phyloP scores from a whole-genome alignment of 2,113 vertebrate genomes.

The Sinocyclocheilus anophthalmus region DNA sequence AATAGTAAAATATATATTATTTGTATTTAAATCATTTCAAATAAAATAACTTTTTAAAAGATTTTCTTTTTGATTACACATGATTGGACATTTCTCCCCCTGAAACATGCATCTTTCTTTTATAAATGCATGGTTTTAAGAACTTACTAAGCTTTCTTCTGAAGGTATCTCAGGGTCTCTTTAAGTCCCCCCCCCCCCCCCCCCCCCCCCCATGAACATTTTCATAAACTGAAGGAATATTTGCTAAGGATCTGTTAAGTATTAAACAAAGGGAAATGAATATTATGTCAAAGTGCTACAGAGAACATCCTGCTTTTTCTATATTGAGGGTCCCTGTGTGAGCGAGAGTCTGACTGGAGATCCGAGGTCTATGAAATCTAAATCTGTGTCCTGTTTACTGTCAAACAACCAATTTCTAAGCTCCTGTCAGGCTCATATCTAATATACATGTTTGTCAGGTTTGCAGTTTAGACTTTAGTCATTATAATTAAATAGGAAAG shows the following conservation, averaged over 20 bases:
- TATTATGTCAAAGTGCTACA: not conserved
- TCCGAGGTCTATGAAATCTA: not conserved
- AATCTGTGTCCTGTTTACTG: not conserved
- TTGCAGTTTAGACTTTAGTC: not conserved
- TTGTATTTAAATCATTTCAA: slow-evolving; percentile 92
- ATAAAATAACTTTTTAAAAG: slow-evolving; percentile 86
- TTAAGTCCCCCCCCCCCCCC: not conserved
- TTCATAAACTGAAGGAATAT: not conserved
- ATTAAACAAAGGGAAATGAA: not conserved
- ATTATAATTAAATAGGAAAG: not conserved
- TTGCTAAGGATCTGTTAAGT: not conserved
- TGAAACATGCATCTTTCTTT: not conserved
- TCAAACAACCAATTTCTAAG: not conserved
- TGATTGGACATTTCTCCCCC: not conserved
- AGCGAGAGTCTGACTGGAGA: not conserved
- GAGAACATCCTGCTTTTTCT: not conserved
- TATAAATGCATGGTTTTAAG: not conserved
- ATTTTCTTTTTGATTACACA: slow-evolving; percentile 36
- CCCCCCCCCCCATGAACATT: not conserved
- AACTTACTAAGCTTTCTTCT: not conserved
- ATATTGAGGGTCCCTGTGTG: not conserved
- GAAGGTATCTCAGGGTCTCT: not conserved
- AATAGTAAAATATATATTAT: slow-evolving; percentile 85
- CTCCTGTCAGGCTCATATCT: not conserved
- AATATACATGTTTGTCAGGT: not conserved